A percentile compares a stretch with the other conserved stretches of the same genome.
Conservation (phyloP, 2,113 vertebrate genomes). For the Brachypodius melanocephalos region DNA sequence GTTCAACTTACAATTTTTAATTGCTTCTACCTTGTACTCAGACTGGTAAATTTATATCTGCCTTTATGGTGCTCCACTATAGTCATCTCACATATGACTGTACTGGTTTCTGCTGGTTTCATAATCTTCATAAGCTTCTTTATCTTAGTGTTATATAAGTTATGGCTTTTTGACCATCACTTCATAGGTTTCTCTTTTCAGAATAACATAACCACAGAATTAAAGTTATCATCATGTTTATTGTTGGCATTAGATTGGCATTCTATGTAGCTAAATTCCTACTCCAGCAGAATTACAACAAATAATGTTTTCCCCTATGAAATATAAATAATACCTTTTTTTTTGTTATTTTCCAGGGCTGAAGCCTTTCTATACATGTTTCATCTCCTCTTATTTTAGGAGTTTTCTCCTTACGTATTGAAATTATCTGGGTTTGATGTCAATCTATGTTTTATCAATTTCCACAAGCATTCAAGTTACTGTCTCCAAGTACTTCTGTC, state of each 20-base stretch:
- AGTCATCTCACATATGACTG: not conserved
- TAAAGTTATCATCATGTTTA: not conserved
- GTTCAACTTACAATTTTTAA: not conserved
- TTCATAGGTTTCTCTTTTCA: not conserved
- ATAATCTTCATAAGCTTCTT: not conserved
- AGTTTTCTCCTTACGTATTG: not conserved
- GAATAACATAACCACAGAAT: not conserved
- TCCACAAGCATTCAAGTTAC: not conserved
- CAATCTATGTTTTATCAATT: not conserved
- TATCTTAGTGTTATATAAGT: not conserved
- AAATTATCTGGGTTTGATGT: not conserved
- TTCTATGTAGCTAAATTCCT: not conserved
- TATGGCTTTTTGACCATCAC: not conserved
- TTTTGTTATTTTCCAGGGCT: not conserved
- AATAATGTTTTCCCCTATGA: not conserved
- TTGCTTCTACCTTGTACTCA: not conserved
- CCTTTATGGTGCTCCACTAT: not conserved
- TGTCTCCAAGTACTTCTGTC: not conserved
- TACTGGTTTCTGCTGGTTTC: not conserved
- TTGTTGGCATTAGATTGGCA: not conserved
- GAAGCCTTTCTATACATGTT: not conserved
- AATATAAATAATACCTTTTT: not conserved
- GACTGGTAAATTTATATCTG: not conserved
- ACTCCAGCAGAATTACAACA: not conserved
- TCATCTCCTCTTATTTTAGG: not conserved